A percentile compares a stretch with the other conserved stretches of the same genome.
These are phyloP conservation scores for Eumacrocentrus americanus DNA, from an alignment of 2,888 invertebrate genomes.

Conservation along the genomic window DNA sequence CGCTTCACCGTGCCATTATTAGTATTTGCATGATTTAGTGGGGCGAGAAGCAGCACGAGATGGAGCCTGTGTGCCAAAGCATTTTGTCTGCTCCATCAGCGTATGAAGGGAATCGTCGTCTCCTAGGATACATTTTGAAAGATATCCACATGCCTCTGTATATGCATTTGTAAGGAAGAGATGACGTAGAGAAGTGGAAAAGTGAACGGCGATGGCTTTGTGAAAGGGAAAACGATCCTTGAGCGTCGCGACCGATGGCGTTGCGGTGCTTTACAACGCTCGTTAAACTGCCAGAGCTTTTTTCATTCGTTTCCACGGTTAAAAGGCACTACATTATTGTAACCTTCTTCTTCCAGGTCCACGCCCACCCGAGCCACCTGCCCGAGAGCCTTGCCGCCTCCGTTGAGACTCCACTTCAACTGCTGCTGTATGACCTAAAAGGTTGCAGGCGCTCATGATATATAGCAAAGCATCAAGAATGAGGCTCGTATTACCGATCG, in stretches of 20 bases:
- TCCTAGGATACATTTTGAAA: too few species aligned
- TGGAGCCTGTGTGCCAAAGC: neutral
- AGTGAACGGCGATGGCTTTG: neutral
- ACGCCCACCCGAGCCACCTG: neutral
- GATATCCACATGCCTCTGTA: too few species aligned
- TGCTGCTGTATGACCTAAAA: neutral
- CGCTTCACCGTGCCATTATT: slow-evolving; percentile 52
- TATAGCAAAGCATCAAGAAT: neutral
- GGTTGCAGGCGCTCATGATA: neutral
- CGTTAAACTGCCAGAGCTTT: slow-evolving; percentile 38
- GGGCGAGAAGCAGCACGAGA: neutral
- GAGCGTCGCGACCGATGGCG: neutral
- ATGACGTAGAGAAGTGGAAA: neutral
- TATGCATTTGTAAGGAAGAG: too few species aligned
- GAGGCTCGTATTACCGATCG: neutral
- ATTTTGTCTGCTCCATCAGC: neutral
- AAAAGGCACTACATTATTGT: slow-evolving; percentile 54
- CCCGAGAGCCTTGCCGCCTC: slow-evolving; percentile 4
- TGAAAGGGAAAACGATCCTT: neutral
- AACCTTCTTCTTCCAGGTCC: slow-evolving; percentile 19
- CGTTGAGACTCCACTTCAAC: too few species aligned
- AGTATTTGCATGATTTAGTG: slow-evolving; percentile 56
- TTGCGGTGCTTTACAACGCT: neutral
- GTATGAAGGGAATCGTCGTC: too few species aligned
- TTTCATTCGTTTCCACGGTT: slow-evolving; percentile 47